Evolutionary conservation across 2,888 invertebrate species (phyloP).

Genomic region (Barypeithes pellucidus): DNA sequence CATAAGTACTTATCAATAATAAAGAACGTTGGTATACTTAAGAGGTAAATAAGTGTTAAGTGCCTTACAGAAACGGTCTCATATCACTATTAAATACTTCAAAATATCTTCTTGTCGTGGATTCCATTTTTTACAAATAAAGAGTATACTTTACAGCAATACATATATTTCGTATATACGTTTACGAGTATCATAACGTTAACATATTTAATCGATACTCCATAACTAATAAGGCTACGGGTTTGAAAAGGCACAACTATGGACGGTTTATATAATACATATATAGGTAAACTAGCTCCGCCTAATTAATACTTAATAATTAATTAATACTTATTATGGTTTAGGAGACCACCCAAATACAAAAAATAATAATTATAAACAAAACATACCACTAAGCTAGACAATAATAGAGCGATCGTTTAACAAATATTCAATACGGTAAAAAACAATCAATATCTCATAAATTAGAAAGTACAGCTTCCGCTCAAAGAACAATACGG

Average conservation of each 20-base stretch:
- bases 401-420: too few relatives aligned
- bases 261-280: constrained; percentile 30
- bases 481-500: too few relatives aligned
- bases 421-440: too few relatives aligned
- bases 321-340: too few relatives aligned
- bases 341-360: too few relatives aligned
- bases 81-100: neutral
- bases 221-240: constrained; percentile 8
- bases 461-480: too few relatives aligned
- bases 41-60: constrained; percentile 8
- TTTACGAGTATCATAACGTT: too few relatives aligned
- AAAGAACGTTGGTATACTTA: constrained; percentile 24
- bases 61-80: neutral
- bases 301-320: constrained; percentile 19
- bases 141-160: constrained; percentile 4
- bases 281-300: neutral
- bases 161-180: neutral
- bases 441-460: too few relatives aligned
- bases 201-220: neutral
- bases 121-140: constrained; percentile 15
- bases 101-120: neutral
- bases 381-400: too few relatives aligned
- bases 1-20: neutral
- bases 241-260: constrained; percentile 32
- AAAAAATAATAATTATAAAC: too few relatives aligned